A percentile compares a stretch with the other conserved stretches of the same genome.
Conservation (phyloP, 2,113 vertebrate species). For the Spheniscus mendiculus region DNA sequence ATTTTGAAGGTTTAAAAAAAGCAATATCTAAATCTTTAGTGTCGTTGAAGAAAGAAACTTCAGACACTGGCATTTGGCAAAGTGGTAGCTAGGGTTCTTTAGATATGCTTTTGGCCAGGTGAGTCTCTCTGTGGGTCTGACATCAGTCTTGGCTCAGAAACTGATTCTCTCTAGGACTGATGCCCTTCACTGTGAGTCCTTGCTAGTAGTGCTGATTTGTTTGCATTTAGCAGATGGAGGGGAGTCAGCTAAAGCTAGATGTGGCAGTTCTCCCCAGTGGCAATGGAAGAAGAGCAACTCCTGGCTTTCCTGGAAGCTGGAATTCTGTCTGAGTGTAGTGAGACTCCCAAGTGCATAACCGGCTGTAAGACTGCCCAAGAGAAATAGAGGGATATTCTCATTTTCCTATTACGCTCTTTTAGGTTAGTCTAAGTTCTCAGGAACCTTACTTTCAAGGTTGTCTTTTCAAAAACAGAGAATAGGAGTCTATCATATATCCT, state of each 20-base stretch:
- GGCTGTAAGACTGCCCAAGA: not conserved
- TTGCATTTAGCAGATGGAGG: not conserved
- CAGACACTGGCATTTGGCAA: not conserved
- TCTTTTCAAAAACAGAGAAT: not conserved
- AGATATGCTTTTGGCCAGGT: not conserved
- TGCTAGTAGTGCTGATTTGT: not conserved
- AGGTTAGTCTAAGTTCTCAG: not conserved
- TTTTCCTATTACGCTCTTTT: not conserved
- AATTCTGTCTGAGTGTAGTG: not conserved
- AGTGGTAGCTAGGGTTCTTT: not conserved
- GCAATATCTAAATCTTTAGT: not conserved
- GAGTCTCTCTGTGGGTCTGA: not conserved
- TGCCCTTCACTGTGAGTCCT: not conserved
- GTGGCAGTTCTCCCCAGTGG: not conserved
- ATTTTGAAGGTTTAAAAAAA: not conserved
- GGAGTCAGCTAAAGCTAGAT: not conserved
- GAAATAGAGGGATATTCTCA: not conserved
- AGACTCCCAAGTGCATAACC: not conserved
- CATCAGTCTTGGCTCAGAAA: not conserved
- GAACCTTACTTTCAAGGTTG: not conserved
- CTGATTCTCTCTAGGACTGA: not conserved
- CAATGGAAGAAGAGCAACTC: not conserved
- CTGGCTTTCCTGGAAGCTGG: not conserved
- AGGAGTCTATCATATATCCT: not conserved
- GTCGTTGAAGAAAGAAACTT: not conserved